Evolutionary conservation across 2,113 vertebrate species (phyloP), one percentile per base, ranked within the genome.

Genomic region (Bagarius yarrelli): DNA sequence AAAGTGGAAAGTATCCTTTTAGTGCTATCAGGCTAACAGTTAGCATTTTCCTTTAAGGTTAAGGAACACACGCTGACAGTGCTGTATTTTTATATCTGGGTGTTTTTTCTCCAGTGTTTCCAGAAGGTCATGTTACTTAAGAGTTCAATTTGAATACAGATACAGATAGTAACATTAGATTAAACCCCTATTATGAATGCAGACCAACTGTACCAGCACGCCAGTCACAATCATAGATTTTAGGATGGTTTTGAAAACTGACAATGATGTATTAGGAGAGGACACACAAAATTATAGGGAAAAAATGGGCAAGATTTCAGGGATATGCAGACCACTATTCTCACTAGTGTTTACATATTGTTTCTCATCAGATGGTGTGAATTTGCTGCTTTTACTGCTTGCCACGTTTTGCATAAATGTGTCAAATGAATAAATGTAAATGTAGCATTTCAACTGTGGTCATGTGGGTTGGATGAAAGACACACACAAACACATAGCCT

Each of bases 391-490:
- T 52, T 55, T 73, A 55, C 8, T 72, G 6, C 69, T 52, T 72
- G 69, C 1, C 16, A 27, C 27, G 57, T 9, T 60, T 76, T 76
- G 56, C 56, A 76, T 76, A 61, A 76, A 75, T 5, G 34, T 25
- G 4, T 16, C 30, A 61, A 76, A 76, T 59, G 73, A 75, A 60
- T 76, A 47, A 25, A 76, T 76, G 74, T 61, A 61, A 61, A 76
- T 76, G 56, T 23, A 78, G 21, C 50, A 40, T 56, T 70, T 79
- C 8, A 30, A 23, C 64, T 53, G 36, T 60, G 40, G 78, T 80
- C 66, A 80, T 71, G 66, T 71, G 55, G n/a, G 11, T 30, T 71
- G n/a, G 36, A 59, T 50, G 13, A 12, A 50, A 32, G 27, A 36
- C 23, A 72, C 18, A 63, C 18, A 15, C 44, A 59, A 23, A 40